Evolutionary conservation across 2,797 vertebrate genomes (phyloP).

Genomic region (Eptatretus atami): DNA sequence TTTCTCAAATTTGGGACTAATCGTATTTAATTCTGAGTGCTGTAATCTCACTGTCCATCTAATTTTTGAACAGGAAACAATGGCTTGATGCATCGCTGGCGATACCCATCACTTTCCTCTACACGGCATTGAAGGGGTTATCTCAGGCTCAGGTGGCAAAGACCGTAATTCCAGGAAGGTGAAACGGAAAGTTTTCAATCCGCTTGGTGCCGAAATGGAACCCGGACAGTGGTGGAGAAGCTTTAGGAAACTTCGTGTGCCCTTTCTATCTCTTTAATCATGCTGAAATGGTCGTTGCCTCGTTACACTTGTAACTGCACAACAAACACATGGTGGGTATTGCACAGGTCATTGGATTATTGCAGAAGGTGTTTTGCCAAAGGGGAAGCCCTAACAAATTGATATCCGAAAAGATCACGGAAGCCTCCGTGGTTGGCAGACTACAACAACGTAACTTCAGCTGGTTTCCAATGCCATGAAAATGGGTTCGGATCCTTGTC

Average conservation of each 20-base stretch:
- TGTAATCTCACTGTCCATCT: neutral
- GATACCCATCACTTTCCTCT: slow-evolving; percentile 71
- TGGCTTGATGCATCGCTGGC: slow-evolving; percentile 87
- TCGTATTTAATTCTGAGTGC: no score
- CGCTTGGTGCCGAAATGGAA: slow-evolving; percentile 76
- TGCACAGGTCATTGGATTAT: slow-evolving; percentile 29
- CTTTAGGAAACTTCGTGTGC: slow-evolving; percentile 15
- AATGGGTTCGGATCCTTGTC: slow-evolving; percentile 22
- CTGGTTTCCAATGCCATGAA: slow-evolving; percentile 59
- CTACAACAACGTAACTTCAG: slow-evolving; percentile 88
- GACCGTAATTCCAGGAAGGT: slow-evolving; percentile 76
- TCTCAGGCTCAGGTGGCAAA: slow-evolving; percentile 48
- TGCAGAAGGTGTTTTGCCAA: slow-evolving; percentile 48
- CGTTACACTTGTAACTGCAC: no score
- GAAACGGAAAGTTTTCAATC: slow-evolving; percentile 81
- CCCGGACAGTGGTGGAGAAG: slow-evolving; percentile 37
- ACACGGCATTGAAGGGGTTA: slow-evolving; percentile 82
- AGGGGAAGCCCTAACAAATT: slow-evolving; percentile 50
- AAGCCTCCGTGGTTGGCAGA: slow-evolving; percentile 90
- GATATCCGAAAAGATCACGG: slow-evolving; percentile 36
- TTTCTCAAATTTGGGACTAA: no score
- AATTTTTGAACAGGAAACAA: slow-evolving; percentile 22
- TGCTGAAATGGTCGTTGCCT: no score
- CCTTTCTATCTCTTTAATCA: no score
- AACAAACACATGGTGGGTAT: neutral